phyloP scores from a whole-genome alignment of 2,797 vertebrate genomes.

The Pachyuromys duprasi region DNA sequence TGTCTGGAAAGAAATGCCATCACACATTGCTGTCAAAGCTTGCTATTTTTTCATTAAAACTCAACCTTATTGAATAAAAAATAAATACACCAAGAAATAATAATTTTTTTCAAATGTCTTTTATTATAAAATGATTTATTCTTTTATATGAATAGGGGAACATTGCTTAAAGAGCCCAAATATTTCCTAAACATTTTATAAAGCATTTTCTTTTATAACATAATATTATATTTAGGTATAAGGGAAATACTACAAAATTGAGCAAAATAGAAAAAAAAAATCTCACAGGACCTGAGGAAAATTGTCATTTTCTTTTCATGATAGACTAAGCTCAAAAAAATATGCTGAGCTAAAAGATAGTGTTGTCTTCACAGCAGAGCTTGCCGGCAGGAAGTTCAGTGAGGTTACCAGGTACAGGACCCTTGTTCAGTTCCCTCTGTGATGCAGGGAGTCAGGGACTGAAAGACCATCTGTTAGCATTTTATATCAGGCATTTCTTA shows the following conservation, averaged over 20 bases:
- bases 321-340: background rate
- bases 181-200: constrained; percentile 4
- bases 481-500: background rate
- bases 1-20: constrained; percentile 6
- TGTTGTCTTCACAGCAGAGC: background rate
- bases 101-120: background rate
- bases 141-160: background rate
- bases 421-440: background rate
- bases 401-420: background rate
- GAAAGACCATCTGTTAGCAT: accelerated
- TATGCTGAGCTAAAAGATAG: background rate
- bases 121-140: constrained; percentile 37
- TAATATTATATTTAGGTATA: background rate
- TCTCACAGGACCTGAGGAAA: constrained; percentile 20
- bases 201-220: constrained; percentile 21
- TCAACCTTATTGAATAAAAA: background rate
- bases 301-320: background rate
- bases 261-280: background rate
- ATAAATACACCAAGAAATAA: background rate
- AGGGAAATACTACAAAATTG: background rate
- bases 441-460: background rate
- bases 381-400: background rate
- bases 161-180: background rate
- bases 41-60: constrained; percentile 15
- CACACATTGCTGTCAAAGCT: background rate